Evolutionary conservation across 2,797 vertebrate genomes (phyloP), one percentile per base, ranked within the genome.

Genomic region (Crenichthys baileyi): DNA sequence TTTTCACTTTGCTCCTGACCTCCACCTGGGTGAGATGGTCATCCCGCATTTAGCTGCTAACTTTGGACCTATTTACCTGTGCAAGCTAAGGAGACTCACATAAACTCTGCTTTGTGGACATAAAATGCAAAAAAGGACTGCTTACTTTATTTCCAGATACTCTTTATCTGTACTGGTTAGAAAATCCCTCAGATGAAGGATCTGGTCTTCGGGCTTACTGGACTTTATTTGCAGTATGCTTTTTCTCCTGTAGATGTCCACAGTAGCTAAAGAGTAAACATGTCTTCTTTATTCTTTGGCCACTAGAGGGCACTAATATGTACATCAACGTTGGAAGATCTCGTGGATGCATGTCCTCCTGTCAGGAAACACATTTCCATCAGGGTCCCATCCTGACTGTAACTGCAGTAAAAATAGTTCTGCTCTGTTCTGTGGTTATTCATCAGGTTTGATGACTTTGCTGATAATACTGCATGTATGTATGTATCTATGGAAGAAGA

Each of bases 1-100:
- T 0, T 99, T 99, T 91, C 93, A 89, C 90, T 99, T 99, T 26
- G 96, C 96, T 71, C 82, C 92, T 0, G 91, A 92, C 15, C 95
- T 96, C 81, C 91, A 84, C 11, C 75, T 97, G n/a, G 98, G 98
- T 55, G 97, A 97, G 84, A 95, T 99, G 74, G 96, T 99, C 68
- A 87, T 99, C 55, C 98, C 98, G 9, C 97, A 99, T 89, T 94
- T 99, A 75, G 92, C 94, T 0, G 96, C 97, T 79, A 99, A 99
- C 94, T 99, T 98, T 72, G 98, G 98, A 53, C 98, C 98, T 18
- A 96, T 96, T 92, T 99, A 97, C 90, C 95, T 99, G 93, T 99
- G 98, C 93, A 99, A 97, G 88, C 90, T 99, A 15, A 82, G 71
- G 44, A 95, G 97, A 50, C 53, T 95, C 39, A 91, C 89, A 0